A percentile compares a stretch with the other conserved stretches of the same genome.
phyloP scores from a whole-genome alignment of 2,113 vertebrate species.

The Antidorcas marsupialis region DNA sequence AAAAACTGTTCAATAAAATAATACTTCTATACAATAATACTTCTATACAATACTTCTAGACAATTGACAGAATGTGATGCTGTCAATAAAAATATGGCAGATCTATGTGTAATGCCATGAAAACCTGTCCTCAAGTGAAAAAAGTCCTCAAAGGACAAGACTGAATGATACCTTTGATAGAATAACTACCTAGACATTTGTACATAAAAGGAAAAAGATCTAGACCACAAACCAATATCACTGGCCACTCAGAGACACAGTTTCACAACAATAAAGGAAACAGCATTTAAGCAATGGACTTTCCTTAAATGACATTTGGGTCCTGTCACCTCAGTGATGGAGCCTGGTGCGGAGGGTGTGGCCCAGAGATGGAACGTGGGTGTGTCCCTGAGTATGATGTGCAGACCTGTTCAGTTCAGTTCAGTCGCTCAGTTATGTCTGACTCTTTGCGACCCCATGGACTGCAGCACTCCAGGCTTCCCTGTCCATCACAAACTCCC shows the following conservation, averaged over 20 bases:
- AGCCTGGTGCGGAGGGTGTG: rapidly evolving
- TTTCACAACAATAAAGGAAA: not conserved
- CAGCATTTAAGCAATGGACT: rapidly evolving
- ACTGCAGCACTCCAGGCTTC: not conserved
- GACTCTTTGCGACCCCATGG: not conserved
- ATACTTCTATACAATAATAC: not conserved
- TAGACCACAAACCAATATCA: rapidly evolving
- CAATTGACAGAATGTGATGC: not conserved
- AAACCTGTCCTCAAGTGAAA: not conserved
- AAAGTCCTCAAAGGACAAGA: rapidly evolving
- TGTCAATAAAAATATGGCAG: not conserved
- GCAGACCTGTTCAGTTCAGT: rapidly evolving
- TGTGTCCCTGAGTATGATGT: rapidly evolving
- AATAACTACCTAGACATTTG: rapidly evolving
- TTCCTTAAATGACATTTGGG: rapidly evolving
- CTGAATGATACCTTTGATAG: not conserved
- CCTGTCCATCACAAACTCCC: not conserved
- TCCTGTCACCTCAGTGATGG: rapidly evolving
- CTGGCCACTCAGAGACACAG: not conserved
- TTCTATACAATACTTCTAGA: not conserved
- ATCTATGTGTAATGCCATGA: rapidly evolving
- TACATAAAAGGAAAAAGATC: not conserved
- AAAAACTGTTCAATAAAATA: not conserved
- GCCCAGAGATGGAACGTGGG: not conserved
- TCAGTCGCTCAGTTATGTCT: not conserved